Evolutionary conservation across 2,797 vertebrate species (phyloP), one percentile per base, ranked within the genome.

Genomic region (Falco berigora): DNA sequence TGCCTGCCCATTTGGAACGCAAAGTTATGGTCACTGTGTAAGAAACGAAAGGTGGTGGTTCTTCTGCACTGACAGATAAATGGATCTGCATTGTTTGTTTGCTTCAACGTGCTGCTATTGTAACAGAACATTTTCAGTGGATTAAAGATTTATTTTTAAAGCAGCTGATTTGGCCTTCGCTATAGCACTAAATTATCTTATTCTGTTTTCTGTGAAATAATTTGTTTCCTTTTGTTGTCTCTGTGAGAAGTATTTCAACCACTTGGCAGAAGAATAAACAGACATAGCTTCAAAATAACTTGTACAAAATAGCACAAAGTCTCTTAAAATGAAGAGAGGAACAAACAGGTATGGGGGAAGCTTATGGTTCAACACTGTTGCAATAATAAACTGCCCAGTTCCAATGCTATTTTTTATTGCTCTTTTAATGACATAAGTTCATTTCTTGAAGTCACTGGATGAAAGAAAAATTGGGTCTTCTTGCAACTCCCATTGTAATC

Each of bases 211-310:
- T 78, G 56, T 50, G 79, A 75, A 96, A 86, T 80, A 86, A 86
- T 78, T 96, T 88, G 32, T 78, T 87, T 85, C 28, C 25, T 93
- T 88, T 93, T 96, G 88, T 95, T 74, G 50, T 74, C 61, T 74
- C 64, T n/a, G 30, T 0, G 3, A 34, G 66, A 79, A 92, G 63
- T 81, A 69, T 88, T 93, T 88, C 90, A 90, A 49, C 46, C 27
- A 12, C 77, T 90, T 93, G 90, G 79, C 86, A 81, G 69, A 81
- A 77, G 79, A 92, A 78, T 81, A 95, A 96, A 86, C 79, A 92
- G 80, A 13, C 7, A 2, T 3, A 36, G 58, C 62, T 94, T 88
- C n/a, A 64, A 93, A 88, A 76, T 78, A 92, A 78, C 73, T 81
- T 40, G 23, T 32, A 77, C 14, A 4, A 88, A 92, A 78, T 66